Evolutionary conservation across 2,113 vertebrate genomes (phyloP).

Genomic region (Catharus minimus): DNA sequence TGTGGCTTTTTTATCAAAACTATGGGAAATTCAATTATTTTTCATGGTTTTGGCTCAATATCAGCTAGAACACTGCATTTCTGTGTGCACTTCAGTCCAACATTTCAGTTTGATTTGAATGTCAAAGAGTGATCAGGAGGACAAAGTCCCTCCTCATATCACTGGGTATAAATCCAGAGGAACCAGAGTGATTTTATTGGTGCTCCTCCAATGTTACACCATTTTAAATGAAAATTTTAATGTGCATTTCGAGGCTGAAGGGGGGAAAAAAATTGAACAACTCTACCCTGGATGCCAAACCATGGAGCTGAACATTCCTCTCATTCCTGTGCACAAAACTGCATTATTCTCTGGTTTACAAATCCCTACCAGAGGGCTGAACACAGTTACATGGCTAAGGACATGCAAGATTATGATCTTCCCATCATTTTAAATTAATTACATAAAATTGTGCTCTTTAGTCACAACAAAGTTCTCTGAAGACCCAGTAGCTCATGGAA

Average conservation of each 20-base stretch:
- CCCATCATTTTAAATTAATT: background rate
- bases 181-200: background rate
- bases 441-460: background rate
- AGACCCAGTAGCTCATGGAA: background rate
- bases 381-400: background rate
- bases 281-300: background rate
- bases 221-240: background rate
- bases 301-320: background rate
- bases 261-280: background rate
- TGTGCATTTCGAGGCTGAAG: background rate
- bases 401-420: background rate
- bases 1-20: background rate
- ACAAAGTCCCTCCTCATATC: background rate
- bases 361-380: background rate
- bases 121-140: background rate
- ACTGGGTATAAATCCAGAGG: background rate
- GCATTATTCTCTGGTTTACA: fast-evolving
- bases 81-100: background rate
- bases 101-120: background rate
- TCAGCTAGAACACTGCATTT: background rate
- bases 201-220: background rate
- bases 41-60: background rate
- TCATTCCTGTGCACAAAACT: background rate
- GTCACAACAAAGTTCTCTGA: background rate
- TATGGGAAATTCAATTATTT: conserved; percentile 37